These are phyloP conservation scores for Dufourea novaeangliae DNA, from an alignment of 1,140 invertebrate species.

Conservation along the genomic window DNA sequence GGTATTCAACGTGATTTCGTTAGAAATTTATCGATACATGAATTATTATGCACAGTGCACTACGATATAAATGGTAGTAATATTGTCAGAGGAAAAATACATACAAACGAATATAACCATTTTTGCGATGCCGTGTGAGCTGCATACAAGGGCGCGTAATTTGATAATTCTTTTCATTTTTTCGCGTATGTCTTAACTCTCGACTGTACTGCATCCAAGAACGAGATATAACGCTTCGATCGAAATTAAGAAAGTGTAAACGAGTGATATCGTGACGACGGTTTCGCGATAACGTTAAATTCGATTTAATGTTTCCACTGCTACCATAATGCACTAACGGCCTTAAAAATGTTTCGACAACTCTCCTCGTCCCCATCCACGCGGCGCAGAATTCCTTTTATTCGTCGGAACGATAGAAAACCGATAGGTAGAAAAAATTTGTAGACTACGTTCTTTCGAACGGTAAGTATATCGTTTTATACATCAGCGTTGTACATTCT, in stretches of 20 bases:
- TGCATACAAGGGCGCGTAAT: not conserved
- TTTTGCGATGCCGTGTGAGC: not conserved
- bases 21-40: conserved; percentile 15
- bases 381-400: not conserved
- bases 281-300: not conserved
- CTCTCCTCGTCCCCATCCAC: not conserved
- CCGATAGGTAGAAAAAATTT: not conserved
- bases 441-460: not conserved
- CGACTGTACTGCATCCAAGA: not conserved
- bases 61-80: conserved; percentile 26
- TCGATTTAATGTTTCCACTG: not conserved
- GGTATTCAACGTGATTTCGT: conserved; percentile 12
- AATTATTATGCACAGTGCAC: conserved; percentile 24
- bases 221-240: not conserved
- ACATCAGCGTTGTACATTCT: not conserved
- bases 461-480: not conserved
- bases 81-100: conserved; percentile 25
- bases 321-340: not conserved
- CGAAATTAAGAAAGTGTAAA: not conserved
- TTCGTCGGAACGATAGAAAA: not conserved
- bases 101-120: not conserved
- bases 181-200: not conserved
- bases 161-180: conserved; percentile 6
- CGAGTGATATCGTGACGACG: not conserved
- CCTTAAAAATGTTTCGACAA: not conserved